Evolutionary conservation across 2,113 vertebrate genomes (phyloP), one percentile per base, ranked within the genome.

Genomic region (Gulo gulo): DNA sequence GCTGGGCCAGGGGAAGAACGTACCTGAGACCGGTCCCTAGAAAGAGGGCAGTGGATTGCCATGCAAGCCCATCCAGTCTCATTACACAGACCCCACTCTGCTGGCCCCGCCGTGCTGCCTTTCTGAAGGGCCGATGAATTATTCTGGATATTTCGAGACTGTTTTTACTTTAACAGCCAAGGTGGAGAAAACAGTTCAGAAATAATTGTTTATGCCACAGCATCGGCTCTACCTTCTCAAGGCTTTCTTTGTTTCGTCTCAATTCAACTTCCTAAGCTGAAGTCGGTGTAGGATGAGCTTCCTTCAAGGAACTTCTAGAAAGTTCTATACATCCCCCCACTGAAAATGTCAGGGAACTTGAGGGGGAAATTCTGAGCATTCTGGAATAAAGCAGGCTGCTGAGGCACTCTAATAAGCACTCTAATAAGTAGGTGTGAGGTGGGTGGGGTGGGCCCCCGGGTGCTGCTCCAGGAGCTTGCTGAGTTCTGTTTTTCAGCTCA

Each of bases 91-190:
- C 14, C 6, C 31, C 4, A 4, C 18, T 14, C 57, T 39, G 31
- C 71, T 10, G 4, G 15, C 55, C 7, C 0, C 2, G 11, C 14
- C 1, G 0, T 11, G 1, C n/a, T 34, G 23, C 2, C 61, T 71
- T 45, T 12, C 67, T 50, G 5, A 71, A 79, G 76, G 2, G 34
- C 11, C 29, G 6, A 88, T 36, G n/a, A 50, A 39, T 26, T 31
- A 61, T 15, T 63, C 42, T 34, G 47, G 3, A 50, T 79, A 80
- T 36, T 67, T 34, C 76, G 6, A 82, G 18, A 95, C 12, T 81
- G 18, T 42, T 89, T 63, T 39, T 42, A 86, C 61, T 74, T 47
- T 21, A 74, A 59, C 3, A 63, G 57, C 16, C 45, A 42, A 91
- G 23, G 2, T 31, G 39, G 89, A 73, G 2, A 34, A 65, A 84